These are phyloP conservation scores for Tipula helvola DNA, from an alignment of 2,888 invertebrate species.

Conservation along the genomic window DNA sequence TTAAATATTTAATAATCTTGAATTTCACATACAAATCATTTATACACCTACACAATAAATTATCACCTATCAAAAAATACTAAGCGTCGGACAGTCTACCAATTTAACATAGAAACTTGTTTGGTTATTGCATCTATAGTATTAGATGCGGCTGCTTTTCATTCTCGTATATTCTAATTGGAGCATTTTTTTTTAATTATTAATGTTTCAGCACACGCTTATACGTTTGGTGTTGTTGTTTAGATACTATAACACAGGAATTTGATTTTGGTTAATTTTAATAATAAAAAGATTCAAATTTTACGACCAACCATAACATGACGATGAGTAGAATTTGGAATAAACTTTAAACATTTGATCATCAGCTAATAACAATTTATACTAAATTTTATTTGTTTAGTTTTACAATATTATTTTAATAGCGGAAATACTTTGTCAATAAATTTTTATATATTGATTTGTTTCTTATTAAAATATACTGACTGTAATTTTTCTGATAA, in stretches of 20 bases:
- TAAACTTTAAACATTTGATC: neutral
- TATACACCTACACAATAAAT: too few species aligned
- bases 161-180: too few species aligned
- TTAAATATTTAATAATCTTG: too few species aligned
- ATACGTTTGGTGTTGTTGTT: neutral
- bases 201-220: too few species aligned
- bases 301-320: neutral
- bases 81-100: too few species aligned
- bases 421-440: neutral
- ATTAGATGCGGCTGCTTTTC: too few species aligned
- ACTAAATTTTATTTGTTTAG: neutral
- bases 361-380: neutral
- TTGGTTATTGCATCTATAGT: too few species aligned
- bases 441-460: neutral
- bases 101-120: too few species aligned
- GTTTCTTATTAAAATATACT: neutral
- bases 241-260: too few species aligned
- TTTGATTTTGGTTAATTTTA: neutral
- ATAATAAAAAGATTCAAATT: neutral
- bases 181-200: too few species aligned
- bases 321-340: neutral
- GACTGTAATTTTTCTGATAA: neutral
- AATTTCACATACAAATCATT: too few species aligned
- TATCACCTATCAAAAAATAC: too few species aligned
- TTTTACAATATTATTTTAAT: neutral